These are phyloP conservation scores for Elgaria multicarinata DNA, from an alignment of 2,113 vertebrate genomes.

Conservation along the genomic window DNA sequence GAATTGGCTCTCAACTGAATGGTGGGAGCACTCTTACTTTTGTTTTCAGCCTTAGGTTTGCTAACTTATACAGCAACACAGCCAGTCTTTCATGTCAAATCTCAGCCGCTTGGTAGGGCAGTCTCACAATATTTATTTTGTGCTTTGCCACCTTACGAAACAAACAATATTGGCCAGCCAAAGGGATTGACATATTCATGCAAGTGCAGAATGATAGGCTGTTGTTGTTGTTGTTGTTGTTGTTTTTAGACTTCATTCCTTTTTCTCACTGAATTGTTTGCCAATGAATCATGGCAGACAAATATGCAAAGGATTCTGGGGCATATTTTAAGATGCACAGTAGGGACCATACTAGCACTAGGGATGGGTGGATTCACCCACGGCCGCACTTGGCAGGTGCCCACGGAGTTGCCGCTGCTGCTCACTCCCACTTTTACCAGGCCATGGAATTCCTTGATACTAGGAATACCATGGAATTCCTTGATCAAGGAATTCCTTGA, in stretches of 20 bases:
- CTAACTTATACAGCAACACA: conserved; percentile 3
- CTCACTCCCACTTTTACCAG: too few species aligned
- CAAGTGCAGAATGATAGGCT: not conserved
- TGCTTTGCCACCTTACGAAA: not conserved
- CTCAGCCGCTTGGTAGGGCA: not conserved
- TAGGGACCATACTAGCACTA: too few species aligned
- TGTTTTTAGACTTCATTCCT: not conserved
- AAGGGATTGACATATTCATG: not conserved
- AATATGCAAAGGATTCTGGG: not conserved
- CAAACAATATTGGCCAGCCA: not conserved
- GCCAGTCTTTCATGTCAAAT: not conserved
- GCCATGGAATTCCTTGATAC: too few species aligned
- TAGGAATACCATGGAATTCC: too few species aligned
- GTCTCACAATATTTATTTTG: not conserved
- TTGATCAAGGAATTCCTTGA: too few species aligned
- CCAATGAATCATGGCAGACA: not conserved
- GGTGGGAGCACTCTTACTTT: conserved; percentile 33
- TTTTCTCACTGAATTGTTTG: not conserved
- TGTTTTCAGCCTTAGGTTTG: not conserved
- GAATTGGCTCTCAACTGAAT: conserved; percentile 47
- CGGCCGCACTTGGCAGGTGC: too few species aligned
- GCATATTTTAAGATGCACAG: not conserved
- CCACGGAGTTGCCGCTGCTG: too few species aligned
- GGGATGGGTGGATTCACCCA: too few species aligned
- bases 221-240: not conserved